phyloP scores from a whole-genome alignment of 2,888 invertebrate species.

The Chymomyza caudatula region DNA sequence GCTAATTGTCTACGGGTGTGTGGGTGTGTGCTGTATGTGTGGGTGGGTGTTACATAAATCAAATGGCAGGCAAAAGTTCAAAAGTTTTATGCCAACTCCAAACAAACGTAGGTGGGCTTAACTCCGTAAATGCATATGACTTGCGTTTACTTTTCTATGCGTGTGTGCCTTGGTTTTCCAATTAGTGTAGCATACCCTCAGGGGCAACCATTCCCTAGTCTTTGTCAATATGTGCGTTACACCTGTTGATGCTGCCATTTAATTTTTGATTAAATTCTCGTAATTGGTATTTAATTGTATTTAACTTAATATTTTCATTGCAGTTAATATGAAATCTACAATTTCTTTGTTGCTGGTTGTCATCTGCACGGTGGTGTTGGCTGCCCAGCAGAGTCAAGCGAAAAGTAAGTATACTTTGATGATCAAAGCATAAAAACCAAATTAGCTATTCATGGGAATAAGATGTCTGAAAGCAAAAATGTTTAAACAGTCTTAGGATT shows the following conservation, averaged over 20 bases:
- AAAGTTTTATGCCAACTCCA: conserved; percentile 48
- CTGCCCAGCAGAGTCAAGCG: conserved; percentile 75
- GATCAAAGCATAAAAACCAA: neutral
- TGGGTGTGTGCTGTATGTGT: conserved; percentile 12
- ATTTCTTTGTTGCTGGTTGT: conserved; percentile 75
- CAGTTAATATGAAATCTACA: conserved; percentile 75
- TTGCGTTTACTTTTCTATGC: conserved; percentile 18
- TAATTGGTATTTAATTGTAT: neutral
- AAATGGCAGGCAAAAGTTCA: conserved; percentile 48
- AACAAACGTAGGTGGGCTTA: conserved; percentile 42
- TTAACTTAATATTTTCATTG: conserved; percentile 29
- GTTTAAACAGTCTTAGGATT: too few species aligned
- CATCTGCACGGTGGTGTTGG: conserved; percentile 75
- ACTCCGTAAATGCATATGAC: conserved; percentile 55
- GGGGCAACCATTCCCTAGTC: conserved; percentile 23
- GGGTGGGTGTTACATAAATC: conserved; percentile 54
- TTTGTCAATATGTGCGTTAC: neutral
- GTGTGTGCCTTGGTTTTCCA: conserved; percentile 50
- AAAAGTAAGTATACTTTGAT: conserved; percentile 73
- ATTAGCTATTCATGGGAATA: too few species aligned
- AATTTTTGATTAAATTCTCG: neutral
- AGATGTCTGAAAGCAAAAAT: too few species aligned
- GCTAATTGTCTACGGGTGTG: conserved; percentile 39
- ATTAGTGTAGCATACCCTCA: conserved; percentile 50
- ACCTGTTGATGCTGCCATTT: conserved; percentile 13